A percentile compares a stretch with the other conserved stretches of the same genome.
Conservation (phyloP, 2,113 vertebrate genomes). For the Suricata suricatta region DNA sequence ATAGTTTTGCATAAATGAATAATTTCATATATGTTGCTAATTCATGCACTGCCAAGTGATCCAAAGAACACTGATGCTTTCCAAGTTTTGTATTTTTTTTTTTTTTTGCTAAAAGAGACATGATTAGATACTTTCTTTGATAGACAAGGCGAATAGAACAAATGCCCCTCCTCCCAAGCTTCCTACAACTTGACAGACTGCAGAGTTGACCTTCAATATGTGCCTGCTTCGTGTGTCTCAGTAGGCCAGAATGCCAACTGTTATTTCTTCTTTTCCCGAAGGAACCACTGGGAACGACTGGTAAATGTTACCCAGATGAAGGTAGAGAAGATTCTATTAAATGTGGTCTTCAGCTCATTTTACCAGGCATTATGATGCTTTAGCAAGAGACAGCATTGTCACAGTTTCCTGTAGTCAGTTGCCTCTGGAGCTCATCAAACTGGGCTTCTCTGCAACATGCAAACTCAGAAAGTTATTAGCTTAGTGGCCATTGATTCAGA, state of each 20-base stretch:
- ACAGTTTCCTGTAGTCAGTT: not conserved
- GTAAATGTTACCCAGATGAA: slow-evolving; percentile 53
- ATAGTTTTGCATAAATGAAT: slow-evolving; percentile 72
- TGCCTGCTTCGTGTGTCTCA: slow-evolving; percentile 26
- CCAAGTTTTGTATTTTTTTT: slow-evolving; percentile 35
- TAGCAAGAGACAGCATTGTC: not conserved
- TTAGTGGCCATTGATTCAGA: not conserved
- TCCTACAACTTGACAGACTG: slow-evolving; percentile 36
- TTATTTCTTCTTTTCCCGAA: not conserved
- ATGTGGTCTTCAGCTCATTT: not conserved
- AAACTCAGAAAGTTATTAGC: not conserved
- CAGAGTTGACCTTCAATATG: slow-evolving; percentile 39
- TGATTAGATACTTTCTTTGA: not conserved
- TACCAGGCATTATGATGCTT: not conserved
- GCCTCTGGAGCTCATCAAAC: not conserved
- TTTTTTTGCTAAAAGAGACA: not conserved
- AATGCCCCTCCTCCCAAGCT: not conserved
- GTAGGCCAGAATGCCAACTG: slow-evolving; percentile 35
- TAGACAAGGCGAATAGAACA: slow-evolving; percentile 9
- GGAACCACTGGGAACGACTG: not conserved
- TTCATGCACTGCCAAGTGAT: slow-evolving; percentile 56
- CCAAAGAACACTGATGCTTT: slow-evolving; percentile 36
- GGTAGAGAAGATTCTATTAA: not conserved
- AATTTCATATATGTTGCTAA: slow-evolving; percentile 60
- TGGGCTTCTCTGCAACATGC: not conserved